Conservation (phyloP, 2,113 vertebrate genomes). For the Piliocolobus tephrosceles region DNA sequence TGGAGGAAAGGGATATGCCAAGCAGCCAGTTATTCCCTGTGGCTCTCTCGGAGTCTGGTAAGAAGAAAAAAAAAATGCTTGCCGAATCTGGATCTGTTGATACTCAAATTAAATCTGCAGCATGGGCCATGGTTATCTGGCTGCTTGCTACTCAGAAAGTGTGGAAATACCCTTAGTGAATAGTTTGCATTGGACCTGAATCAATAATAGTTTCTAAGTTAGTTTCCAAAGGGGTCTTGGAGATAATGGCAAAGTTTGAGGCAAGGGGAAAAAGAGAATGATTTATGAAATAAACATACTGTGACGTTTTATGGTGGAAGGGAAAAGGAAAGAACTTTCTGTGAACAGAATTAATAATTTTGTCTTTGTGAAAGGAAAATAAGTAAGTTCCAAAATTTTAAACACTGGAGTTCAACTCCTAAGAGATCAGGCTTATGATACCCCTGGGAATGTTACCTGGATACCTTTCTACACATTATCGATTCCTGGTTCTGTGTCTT, state of each 20-base stretch:
- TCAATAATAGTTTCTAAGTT: constrained; percentile 46
- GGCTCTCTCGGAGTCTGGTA: neutral
- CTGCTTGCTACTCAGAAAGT: constrained; percentile 24
- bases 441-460: neutral
- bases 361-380: neutral
- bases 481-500: neutral
- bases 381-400: neutral
- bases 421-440: neutral
- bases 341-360: neutral
- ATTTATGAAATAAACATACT: neutral
- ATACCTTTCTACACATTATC: neutral
- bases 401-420: neutral
- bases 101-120: neutral
- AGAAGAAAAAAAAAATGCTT: neutral
- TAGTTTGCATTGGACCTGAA: neutral
- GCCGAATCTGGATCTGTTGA: neutral
- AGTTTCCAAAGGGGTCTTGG: constrained; percentile 4
- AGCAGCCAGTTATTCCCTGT: neutral
- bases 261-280: neutral
- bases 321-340: neutral
- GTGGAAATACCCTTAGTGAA: constrained; percentile 16
- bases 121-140: neutral
- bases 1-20: neutral
- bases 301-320: neutral
- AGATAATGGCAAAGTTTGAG: constrained; percentile 43